A percentile compares a stretch with the other conserved stretches of the same genome.
These are phyloP conservation scores for Euwallacea fornicatus DNA, from an alignment of 1,140 invertebrate species.

Conservation along the genomic window DNA sequence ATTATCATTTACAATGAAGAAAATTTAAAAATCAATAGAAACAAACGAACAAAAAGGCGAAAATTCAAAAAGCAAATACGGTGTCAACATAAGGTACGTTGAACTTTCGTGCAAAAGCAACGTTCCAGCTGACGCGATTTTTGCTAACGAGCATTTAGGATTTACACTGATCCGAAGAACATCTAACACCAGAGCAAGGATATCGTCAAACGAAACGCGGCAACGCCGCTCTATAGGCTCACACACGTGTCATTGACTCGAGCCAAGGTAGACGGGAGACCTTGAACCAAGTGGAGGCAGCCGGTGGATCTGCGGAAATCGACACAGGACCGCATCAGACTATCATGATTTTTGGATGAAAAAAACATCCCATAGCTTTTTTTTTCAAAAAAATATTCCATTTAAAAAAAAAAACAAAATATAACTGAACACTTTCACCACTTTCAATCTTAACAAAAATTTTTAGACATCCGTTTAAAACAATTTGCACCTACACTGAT, in stretches of 20 bases:
- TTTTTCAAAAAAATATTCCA: too few relatives aligned
- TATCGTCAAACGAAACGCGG: slow-evolving; percentile 5
- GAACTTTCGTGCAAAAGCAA: slow-evolving; percentile 1
- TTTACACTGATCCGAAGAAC: neutral
- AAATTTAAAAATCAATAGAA: too few relatives aligned
- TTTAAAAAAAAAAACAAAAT: too few relatives aligned
- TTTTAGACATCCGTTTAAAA: too few relatives aligned
- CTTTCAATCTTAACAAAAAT: too few relatives aligned
- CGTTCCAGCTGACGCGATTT: slow-evolving; percentile 8
- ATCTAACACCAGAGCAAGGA: neutral
- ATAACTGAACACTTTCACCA: too few relatives aligned
- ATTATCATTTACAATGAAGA: too few relatives aligned
- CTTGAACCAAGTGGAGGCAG: slow-evolving; percentile 47
- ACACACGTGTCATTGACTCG: slow-evolving; percentile 54
- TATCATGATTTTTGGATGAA: too few relatives aligned
- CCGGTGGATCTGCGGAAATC: slow-evolving; percentile 34
- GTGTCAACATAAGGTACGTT: neutral
- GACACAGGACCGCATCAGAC: slow-evolving; percentile 25
- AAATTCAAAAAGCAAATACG: slow-evolving; percentile 5
- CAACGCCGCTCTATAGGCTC: slow-evolving; percentile 32
- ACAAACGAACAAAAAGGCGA: too few relatives aligned
- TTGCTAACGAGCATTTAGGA: neutral
- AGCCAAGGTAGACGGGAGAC: slow-evolving; percentile 52
- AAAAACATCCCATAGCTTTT: too few relatives aligned
- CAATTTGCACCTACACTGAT: too few relatives aligned